A percentile compares a stretch with the other conserved stretches of the same genome.
Evolutionary conservation across 2,888 invertebrate genomes (phyloP).

Genomic region (Machimus rusticus): DNA sequence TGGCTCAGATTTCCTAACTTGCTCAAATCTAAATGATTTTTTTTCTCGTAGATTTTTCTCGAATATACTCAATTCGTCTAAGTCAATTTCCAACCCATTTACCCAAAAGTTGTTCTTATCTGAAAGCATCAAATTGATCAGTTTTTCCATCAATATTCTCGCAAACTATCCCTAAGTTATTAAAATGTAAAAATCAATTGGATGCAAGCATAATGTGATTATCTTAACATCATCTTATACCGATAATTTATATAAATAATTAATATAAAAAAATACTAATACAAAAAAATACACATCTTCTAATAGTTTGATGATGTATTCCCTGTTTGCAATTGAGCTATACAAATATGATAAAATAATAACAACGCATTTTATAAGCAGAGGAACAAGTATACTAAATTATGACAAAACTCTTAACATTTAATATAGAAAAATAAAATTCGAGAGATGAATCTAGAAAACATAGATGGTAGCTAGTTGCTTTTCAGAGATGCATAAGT

Average conservation of each 20-base stretch:
- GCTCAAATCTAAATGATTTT: slow-evolving; percentile 46
- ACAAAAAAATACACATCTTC: too few species aligned
- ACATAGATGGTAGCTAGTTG: too few species aligned
- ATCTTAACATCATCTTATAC: neutral
- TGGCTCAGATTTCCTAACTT: slow-evolving; percentile 41
- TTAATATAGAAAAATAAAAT: too few species aligned
- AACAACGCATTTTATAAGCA: too few species aligned
- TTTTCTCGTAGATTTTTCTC: slow-evolving; percentile 59
- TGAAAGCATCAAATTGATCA: slow-evolving; percentile 54
- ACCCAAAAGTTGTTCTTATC: slow-evolving; percentile 59
- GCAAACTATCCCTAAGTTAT: neutral
- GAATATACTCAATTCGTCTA: slow-evolving; percentile 61
- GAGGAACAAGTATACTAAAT: too few species aligned
- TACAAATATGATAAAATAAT: too few species aligned
- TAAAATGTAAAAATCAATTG: neutral
- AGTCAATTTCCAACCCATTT: slow-evolving; percentile 63
- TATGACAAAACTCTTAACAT: too few species aligned
- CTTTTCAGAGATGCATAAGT: too few species aligned
- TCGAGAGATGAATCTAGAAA: too few species aligned
- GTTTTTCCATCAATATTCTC: neutral
- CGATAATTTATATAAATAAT: neutral
- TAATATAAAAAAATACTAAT: too few species aligned
- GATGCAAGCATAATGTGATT: neutral
- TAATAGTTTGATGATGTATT: too few species aligned
- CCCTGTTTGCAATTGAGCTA: too few species aligned